Evolutionary conservation across 1,140 invertebrate species (phyloP), one percentile per base, ranked within the genome.

Genomic region (Drosophila nannoptera): DNA sequence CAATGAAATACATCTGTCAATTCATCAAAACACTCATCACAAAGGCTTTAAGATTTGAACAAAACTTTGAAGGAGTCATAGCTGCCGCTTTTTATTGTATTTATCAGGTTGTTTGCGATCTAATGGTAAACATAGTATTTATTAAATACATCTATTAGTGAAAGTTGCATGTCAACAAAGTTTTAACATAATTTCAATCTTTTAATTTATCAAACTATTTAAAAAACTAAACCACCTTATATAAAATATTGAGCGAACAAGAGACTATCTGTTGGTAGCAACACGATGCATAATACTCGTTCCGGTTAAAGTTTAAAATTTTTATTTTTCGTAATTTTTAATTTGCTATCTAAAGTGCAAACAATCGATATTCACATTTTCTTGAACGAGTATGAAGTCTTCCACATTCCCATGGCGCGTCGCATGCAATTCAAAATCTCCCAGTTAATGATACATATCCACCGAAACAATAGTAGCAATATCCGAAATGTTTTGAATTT

Each of bases 121-220:
- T 67, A 80, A 86, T 64, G 80, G 80, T 84, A 84, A 84, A 58
- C 76, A 84, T 73, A 76, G 58, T 40, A 76, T 50, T 84, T 63
- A 69, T 76, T 70, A 4, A 73, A 31, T 75, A 70, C 38, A 80
- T 59, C 59, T 66, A 58, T 70, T 84, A 84, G 69, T 7, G 32
- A 45, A 53, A 33, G 4, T 9, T 48, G 80, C 80, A 80, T 86
- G 75, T 50, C 22, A 64, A 46, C 9, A 12, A 62, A 54, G 11
- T 29, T 31, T n/a, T 33, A 55, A 45, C 32, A 46, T 35, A 58
- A 14, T 9, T 7, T 7, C 16, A 59, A 58, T 5, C 9, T 32
- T 33, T 45, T 11, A 35, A 14, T 7, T 14, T 33, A 56, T 45
- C 22, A 59, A 53, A 45, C 14, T 43, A 55, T 68, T 68, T 61